Base-by-base conservation (phyloP, 2,888 invertebrate species). In the Lobophora halterata region DNA sequence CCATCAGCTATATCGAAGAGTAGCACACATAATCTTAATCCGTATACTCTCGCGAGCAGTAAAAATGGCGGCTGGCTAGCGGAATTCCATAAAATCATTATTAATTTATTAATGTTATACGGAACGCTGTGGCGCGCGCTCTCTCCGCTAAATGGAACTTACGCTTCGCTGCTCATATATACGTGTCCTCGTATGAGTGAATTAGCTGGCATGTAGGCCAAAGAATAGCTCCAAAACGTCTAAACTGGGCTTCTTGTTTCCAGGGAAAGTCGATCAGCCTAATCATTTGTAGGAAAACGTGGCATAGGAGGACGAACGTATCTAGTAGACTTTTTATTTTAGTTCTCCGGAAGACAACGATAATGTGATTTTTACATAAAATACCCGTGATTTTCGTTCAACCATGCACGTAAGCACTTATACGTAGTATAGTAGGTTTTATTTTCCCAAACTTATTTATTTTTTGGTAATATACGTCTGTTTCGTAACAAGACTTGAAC, bases 41-140 rank as follows among this genome's bases (percentile, higher is more conserved):
- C 46, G 58, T 47, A n/a, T n/a, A 67, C 68, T 69, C 69, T 68
- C 69, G 56, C 68, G 65, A 51, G 58, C 60, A 55, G 61, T 68
- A 63, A 69, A 70, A 68, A 67, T 67, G 66, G 63, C 64, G 58
- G 55, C 51, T n/a, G 47, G 62, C 66, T 76, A 78, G 79, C 76
- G 83, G 83, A 82, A 83, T 85, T 83, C 75, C 82, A 79, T 81
- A 81, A 77, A 79, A 80, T 79, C 73, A 80, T 83, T 78, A 83
- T 85, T 85, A 85, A 85, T 86, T 85, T 85, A 86, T 86, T 87
- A 80, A 87, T 86, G 73, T 79, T 66, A 86, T 80, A 82, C 85
- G 62, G 70, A 65, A 63, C 64, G 65, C 70, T 61, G 59, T 55
- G 52, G 59, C 52, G 53, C 64, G 71, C 60, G 73, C 80, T 80